Percentiles rank a stretch among this genome's conserved stretches.
Conservation (phyloP, 1,140 invertebrate species). For the Drosophila baimaii region DNA sequence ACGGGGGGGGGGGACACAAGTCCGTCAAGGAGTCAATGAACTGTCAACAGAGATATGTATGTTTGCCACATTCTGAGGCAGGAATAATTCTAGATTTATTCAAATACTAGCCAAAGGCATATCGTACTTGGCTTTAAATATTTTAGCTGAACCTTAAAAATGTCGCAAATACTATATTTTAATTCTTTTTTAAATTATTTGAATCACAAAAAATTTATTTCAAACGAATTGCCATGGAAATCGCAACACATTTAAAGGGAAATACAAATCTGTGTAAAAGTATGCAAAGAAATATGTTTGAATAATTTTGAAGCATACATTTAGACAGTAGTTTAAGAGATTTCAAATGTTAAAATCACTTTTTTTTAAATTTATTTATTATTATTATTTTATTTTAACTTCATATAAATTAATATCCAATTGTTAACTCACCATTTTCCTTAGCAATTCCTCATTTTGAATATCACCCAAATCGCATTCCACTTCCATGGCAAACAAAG, state of each 20-base stretch:
- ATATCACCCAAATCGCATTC: conserved; percentile 88
- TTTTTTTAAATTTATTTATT: too few species aligned
- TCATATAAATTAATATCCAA: not conserved
- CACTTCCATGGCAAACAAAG: conserved; percentile 79
- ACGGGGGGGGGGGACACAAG: conserved; percentile 21
- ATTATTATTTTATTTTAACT: not conserved
- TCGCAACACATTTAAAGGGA: not conserved
- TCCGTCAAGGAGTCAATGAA: conserved; percentile 35
- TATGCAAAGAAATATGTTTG: not conserved
- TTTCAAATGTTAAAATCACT: not conserved
- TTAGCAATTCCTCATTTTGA: conserved; percentile 89
- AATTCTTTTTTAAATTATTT: not conserved
- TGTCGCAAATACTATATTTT: not conserved
- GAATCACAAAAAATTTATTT: not conserved
- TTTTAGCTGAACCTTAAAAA: not conserved
- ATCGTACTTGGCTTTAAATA: not conserved
- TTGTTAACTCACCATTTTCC: conserved; percentile 88
- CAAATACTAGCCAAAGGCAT: not conserved
- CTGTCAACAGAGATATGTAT: not conserved
- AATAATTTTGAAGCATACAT: not conserved
- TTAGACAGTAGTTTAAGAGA: not conserved
- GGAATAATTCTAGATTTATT: not conserved
- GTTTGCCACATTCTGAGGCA: not conserved
- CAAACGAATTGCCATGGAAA: not conserved
- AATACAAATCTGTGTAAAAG: not conserved